phyloP scores from a whole-genome alignment of 2,113 vertebrate species.

The Platysteira castanea region DNA sequence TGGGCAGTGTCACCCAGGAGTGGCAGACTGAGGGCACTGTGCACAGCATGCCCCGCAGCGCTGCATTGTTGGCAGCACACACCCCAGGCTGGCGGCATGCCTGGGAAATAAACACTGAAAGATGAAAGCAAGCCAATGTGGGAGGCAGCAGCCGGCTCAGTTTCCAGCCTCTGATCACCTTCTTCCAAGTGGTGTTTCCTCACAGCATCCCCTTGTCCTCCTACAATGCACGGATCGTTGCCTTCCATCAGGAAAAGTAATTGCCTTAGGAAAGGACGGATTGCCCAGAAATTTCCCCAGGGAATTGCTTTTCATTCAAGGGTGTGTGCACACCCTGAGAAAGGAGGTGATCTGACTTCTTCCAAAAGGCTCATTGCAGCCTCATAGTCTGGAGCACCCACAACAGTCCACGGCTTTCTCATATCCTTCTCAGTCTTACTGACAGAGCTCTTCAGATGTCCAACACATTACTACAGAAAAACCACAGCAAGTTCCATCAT shows the following conservation, averaged over 20 bases:
- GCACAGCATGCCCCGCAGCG: background rate
- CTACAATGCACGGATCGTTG: background rate
- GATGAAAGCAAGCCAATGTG: slow-evolving; percentile 9
- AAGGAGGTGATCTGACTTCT: background rate
- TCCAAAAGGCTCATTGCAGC: background rate
- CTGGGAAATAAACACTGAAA: background rate
- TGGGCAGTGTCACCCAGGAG: background rate
- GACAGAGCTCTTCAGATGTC: background rate
- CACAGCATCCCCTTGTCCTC: background rate
- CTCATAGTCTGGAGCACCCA: background rate
- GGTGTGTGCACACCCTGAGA: background rate
- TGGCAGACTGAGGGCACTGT: background rate
- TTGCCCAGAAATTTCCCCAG: background rate
- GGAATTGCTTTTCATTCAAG: background rate
- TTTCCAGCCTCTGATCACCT: slow-evolving; percentile 45
- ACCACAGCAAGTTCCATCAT: background rate
- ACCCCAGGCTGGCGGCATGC: background rate
- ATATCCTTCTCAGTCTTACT: background rate
- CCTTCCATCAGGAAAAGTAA: background rate
- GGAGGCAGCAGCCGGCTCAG: background rate
- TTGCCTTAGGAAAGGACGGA: background rate
- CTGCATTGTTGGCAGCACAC: background rate
- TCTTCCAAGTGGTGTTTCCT: background rate
- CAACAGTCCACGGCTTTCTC: background rate
- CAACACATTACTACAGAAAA: background rate